These are phyloP conservation scores for Steatornis caripensis DNA, from an alignment of 2,113 vertebrate species.

Conservation along the genomic window DNA sequence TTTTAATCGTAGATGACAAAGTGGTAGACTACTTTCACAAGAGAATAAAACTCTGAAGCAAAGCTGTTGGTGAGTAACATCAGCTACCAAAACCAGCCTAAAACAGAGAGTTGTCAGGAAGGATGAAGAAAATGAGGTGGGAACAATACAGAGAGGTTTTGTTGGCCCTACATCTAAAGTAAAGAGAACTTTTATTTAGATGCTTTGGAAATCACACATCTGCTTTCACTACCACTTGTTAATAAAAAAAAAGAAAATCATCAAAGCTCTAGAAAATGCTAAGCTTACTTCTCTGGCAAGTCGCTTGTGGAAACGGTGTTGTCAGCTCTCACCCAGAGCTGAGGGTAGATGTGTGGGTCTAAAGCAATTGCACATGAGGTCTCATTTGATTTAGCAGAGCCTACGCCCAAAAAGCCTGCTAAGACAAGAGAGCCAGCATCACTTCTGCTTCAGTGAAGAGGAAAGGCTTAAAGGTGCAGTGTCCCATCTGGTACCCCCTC, in stretches of 20 bases:
- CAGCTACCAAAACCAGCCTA: background rate
- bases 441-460: background rate
- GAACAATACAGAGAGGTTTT: background rate
- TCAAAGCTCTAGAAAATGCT: background rate
- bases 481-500: background rate
- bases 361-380: background rate
- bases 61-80: background rate
- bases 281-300: background rate
- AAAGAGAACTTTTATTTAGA: background rate
- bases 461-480: background rate
- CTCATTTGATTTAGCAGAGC: background rate
- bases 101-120: background rate
- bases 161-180: background rate
- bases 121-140: background rate
- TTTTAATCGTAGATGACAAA: background rate
- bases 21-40: background rate
- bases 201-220: background rate
- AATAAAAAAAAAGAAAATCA: background rate
- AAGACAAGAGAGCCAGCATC: background rate
- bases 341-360: background rate
- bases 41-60: background rate
- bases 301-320: background rate
- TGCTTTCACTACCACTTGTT: background rate
- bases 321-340: background rate
- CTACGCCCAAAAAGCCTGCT: background rate